phyloP scores from a whole-genome alignment of 2,888 invertebrate genomes.

The Amphipoea oculea region DNA sequence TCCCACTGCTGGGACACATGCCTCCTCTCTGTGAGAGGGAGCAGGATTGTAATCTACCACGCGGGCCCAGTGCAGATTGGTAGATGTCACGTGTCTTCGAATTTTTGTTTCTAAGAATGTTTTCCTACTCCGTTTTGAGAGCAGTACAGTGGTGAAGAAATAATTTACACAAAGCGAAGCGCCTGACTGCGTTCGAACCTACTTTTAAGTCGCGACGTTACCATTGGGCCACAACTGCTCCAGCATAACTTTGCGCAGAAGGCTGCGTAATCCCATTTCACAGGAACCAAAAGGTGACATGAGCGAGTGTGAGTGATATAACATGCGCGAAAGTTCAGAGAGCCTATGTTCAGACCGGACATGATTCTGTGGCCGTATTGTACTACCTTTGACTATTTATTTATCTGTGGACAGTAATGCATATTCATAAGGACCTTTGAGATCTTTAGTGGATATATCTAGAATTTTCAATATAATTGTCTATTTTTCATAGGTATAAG shows the following conservation, averaged over 20 bases:
- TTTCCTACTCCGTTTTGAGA: neutral
- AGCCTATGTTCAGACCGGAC: neutral
- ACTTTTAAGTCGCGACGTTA: too few relatives aligned
- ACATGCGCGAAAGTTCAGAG: neutral
- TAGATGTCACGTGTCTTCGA: neutral
- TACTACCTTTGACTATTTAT: neutral
- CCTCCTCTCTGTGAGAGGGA: neutral
- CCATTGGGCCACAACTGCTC: too few relatives aligned
- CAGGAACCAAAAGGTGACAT: neutral
- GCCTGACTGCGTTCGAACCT: neutral
- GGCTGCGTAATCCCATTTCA: neutral
- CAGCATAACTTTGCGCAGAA: neutral
- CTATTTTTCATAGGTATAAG: conserved; percentile 19
- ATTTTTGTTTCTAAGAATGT: neutral
- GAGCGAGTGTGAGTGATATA: neutral
- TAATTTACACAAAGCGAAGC: neutral
- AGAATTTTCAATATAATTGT: conserved; percentile 32
- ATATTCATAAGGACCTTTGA: neutral
- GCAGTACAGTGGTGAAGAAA: neutral
- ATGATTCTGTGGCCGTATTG: neutral
- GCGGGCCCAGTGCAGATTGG: neutral
- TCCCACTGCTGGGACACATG: neutral
- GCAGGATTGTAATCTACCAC: neutral
- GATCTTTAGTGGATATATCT: conserved; percentile 10
- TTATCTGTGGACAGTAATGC: conserved; percentile 1